Evolutionary conservation across 2,797 vertebrate genomes (phyloP), one percentile per base, ranked within the genome.

Genomic region (Hozukius guyotensis): DNA sequence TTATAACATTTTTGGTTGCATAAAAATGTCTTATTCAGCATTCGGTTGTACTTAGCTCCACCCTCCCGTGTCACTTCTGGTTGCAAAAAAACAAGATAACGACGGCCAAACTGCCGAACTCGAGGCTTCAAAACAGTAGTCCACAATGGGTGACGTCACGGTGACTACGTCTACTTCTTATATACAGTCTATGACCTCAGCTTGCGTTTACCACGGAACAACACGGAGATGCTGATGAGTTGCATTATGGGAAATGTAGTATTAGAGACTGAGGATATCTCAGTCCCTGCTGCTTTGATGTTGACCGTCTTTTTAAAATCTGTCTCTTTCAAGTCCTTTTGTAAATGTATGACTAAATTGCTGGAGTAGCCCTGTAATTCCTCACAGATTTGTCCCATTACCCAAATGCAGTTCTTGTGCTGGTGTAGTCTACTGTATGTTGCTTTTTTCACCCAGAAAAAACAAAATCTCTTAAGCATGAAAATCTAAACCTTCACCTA

Each of bases 101-200:
- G 0, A 42, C 0, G 0, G 14, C 1, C 38, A 42, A 16, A 42
- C 0, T 42, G 38, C 38, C 38, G 1, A 42, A 42, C 1, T 42
- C 14, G 0, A 42, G 38, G 38, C 0, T 42, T 42, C 1, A 42
- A 42, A 42, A 42, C 38, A 42, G 13, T 0, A 42, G 1, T 1
- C 38, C 38, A 42, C 38, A 42, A 16, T 42, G 1, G 0, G 38
- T 42, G 36, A 38, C 36, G 12, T 38, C 36, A 38, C 0, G 0
- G 12, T 14, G 38, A 42, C 14, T 7, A 42, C 1, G 3, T 42
- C 38, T 46, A 46, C 38, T 18, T 46, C 38, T 46, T 46, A 46
- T 46, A 46, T 46, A 16, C 38, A 7, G 38, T 46, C 38, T 46
- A 18, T 18, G 38, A 46, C 38, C 38, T 46, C 8, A 22, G 22